Evolutionary conservation across 2,113 vertebrate genomes (phyloP).

Genomic region (Vanacampus margaritifer): DNA sequence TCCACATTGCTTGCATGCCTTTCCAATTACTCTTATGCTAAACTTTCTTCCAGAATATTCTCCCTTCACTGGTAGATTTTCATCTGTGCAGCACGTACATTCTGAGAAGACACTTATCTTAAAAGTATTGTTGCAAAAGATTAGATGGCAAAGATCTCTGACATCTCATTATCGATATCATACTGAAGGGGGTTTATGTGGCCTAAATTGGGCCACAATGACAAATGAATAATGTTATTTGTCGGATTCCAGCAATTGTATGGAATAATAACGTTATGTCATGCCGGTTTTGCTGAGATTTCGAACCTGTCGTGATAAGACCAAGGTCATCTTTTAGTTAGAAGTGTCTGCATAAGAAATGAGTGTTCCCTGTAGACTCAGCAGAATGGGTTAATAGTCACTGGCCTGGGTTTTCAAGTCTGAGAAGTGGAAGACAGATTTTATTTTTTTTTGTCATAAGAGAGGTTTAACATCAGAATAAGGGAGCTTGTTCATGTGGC

Average conservation of each 20-base stretch:
- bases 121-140: constrained; percentile 36
- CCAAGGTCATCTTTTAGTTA: constrained; percentile 71
- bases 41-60: constrained; percentile 45
- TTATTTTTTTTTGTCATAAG: constrained; percentile 24
- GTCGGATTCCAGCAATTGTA: constrained; percentile 32
- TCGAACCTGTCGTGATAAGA: constrained; percentile 56
- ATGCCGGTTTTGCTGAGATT: constrained; percentile 49
- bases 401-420: constrained; percentile 49
- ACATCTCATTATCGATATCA: constrained; percentile 27
- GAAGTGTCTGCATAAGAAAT: constrained; percentile 66
- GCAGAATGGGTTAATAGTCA: constrained; percentile 57
- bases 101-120: constrained; percentile 55
- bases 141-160: constrained; percentile 50
- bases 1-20: constrained; percentile 39
- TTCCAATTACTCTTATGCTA: constrained; percentile 43
- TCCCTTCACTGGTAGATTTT: constrained; percentile 47
- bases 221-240: constrained; percentile 45
- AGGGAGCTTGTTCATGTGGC: constrained; percentile 27
- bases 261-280: constrained; percentile 36
- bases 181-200: constrained; percentile 3
- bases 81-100: constrained; percentile 56
- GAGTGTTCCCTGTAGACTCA: constrained; percentile 62
- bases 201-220: constrained; percentile 29
- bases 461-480: constrained; percentile 39
- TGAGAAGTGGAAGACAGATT: constrained; percentile 31